Conservation (phyloP, 2,113 vertebrate genomes). For the Oceanodroma tethys region DNA sequence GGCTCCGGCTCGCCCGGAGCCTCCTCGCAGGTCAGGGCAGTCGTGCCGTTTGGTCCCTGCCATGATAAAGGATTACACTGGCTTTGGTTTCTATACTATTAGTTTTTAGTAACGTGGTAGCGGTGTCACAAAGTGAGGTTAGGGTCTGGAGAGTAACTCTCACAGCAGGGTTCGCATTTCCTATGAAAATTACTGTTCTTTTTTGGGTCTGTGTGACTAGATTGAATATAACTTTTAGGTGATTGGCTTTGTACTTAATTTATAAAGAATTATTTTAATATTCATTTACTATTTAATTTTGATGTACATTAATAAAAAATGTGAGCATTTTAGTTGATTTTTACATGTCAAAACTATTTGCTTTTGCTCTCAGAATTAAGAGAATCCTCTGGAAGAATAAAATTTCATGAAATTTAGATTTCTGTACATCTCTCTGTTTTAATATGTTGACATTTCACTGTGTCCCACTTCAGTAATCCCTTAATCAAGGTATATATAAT, state of each 20-base stretch:
- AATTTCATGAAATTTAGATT: not conserved
- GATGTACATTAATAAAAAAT: not conserved
- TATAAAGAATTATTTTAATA: conserved; percentile 8
- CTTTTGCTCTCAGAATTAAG: not conserved
- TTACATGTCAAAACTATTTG: not conserved
- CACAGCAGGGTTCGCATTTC: not conserved
- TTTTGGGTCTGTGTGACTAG: not conserved
- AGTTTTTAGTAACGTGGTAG: not conserved
- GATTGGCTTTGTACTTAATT: not conserved
- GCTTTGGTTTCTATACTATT: not conserved
- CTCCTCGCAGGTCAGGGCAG: not conserved
- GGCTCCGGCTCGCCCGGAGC: not conserved
- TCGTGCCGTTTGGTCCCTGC: accelerated
- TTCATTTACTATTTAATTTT: not conserved
- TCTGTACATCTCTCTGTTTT: not conserved
- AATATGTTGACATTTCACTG: not conserved
- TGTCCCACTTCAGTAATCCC: not conserved
- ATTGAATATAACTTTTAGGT: not conserved
- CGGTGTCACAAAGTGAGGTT: not conserved
- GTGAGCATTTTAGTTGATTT: not conserved
- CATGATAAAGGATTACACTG: not conserved
- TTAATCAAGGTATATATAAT: not conserved
- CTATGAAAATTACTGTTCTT: not conserved
- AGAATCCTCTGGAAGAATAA: not conserved
- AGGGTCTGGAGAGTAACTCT: not conserved